Percentiles rank a stretch among this genome's conserved stretches.
Conservation (phyloP, 1,140 invertebrate species). For the Drosophila subobscura region DNA sequence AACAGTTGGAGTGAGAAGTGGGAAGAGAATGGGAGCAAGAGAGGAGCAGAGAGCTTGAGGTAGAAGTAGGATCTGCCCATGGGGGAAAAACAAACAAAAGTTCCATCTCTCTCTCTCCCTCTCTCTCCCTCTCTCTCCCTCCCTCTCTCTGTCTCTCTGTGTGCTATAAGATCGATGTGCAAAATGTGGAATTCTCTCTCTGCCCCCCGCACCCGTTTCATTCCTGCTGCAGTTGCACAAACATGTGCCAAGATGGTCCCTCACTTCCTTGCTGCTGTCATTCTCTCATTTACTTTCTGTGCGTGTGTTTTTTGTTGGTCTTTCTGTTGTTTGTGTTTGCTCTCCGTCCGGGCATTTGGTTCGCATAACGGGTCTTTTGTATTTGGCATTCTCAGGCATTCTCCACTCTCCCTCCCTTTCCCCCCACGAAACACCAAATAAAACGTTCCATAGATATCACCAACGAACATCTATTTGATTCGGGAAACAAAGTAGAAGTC, state of each 20-base stretch:
- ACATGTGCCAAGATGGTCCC: conserved; percentile 39
- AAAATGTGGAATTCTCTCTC: conserved; percentile 18
- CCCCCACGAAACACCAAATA: too few relatives aligned
- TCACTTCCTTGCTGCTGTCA: conserved; percentile 32
- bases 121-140: neutral
- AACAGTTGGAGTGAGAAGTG: neutral
- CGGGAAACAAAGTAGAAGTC: too few relatives aligned
- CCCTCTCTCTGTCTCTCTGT: neutral
- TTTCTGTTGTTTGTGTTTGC: conserved; percentile 36
- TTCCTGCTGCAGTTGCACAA: neutral
- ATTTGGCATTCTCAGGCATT: conserved; percentile 35
- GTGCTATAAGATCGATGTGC: conserved; percentile 46
- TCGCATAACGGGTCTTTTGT: conserved; percentile 56
- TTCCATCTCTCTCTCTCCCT: neutral
- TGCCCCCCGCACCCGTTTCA: too few relatives aligned
- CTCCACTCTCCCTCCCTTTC: neutral
- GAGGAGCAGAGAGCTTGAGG: neutral
- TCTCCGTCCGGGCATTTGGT: conserved; percentile 12
- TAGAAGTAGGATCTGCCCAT: too few relatives aligned
- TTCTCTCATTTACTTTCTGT: conserved; percentile 1
- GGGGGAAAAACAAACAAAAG: neutral
- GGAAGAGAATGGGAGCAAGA: neutral
- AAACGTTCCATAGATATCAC: too few relatives aligned
- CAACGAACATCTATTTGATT: too few relatives aligned
- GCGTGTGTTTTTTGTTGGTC: neutral